These are phyloP conservation scores for Manduca sexta DNA, from an alignment of 1,140 invertebrate species.

Conservation along the genomic window DNA sequence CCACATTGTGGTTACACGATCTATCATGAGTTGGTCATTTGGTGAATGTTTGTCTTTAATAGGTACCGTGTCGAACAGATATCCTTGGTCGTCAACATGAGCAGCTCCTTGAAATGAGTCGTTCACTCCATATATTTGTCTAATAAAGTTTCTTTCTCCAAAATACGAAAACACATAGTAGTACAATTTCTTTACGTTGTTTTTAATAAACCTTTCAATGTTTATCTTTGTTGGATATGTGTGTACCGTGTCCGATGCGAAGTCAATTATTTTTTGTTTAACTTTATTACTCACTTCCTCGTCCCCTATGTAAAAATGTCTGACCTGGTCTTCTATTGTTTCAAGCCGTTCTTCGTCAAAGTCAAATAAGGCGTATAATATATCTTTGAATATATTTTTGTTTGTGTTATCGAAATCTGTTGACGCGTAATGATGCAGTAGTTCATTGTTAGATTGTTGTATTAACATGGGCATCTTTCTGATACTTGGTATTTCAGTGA, in stretches of 20 bases:
- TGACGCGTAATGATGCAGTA: constrained; percentile 5
- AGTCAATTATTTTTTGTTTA: constrained; percentile 12
- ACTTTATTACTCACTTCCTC: constrained; percentile 10
- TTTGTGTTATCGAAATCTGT: neutral
- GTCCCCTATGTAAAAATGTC: constrained; percentile 29
- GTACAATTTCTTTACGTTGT: constrained; percentile 1
- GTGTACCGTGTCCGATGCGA: neutral
- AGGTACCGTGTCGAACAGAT: constrained; percentile 17
- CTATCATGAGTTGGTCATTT: constrained; percentile 29
- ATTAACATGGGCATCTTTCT: constrained; percentile 17
- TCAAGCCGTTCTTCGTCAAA: constrained; percentile 11
- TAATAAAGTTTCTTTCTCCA: constrained; percentile 6
- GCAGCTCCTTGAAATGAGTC: neutral
- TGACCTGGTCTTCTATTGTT: constrained; percentile 12
- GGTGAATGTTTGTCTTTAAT: constrained; percentile 8
- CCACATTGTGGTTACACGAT: constrained; percentile 36
- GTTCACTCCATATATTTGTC: neutral
- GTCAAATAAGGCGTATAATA: constrained; percentile 4
- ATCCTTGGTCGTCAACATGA: constrained; percentile 6
- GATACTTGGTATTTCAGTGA: constrained; percentile 11
- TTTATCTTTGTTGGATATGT: neutral
- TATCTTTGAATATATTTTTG: neutral
- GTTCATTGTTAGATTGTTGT: constrained; percentile 18
- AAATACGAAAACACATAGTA: constrained; percentile 4
- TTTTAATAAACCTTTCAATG: constrained; percentile 2